These are phyloP conservation scores for Scylla paramamosain DNA, from an alignment of 1,140 invertebrate genomes.

Conservation along the genomic window DNA sequence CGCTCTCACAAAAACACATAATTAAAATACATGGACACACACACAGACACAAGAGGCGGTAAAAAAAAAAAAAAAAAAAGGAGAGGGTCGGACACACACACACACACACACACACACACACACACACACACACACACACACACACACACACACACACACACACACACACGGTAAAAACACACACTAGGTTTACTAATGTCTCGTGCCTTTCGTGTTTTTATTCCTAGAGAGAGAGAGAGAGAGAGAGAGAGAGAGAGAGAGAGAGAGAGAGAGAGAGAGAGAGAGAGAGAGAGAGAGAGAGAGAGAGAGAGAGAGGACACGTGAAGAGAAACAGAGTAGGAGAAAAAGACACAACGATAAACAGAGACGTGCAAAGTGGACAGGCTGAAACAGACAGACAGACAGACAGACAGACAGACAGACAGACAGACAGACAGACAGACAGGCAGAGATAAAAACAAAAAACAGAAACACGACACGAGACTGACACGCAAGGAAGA, in stretches of 20 bases:
- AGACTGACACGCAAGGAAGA: neutral
- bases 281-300: slow-evolving; percentile 41
- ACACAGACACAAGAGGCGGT: neutral
- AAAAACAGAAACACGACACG: too few relatives aligned
- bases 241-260: slow-evolving; percentile 42
- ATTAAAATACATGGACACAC: neutral
- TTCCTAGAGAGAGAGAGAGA: slow-evolving; percentile 34
- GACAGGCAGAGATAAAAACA: too few relatives aligned
- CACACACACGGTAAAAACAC: neutral
- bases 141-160: neutral
- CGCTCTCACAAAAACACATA: neutral
- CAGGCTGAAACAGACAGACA: too few relatives aligned
- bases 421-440: too few relatives aligned
- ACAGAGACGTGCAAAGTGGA: too few relatives aligned
- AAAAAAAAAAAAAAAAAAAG: neutral
- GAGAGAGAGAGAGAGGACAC: neutral
- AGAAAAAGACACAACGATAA: too few relatives aligned
- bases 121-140: neutral
- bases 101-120: neutral
- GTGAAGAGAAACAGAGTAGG: too few relatives aligned
- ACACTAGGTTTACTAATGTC: neutral
- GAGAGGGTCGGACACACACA: neutral
- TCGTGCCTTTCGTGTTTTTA: neutral
- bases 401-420: too few relatives aligned
- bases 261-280: slow-evolving; percentile 45